Conservation (phyloP, 2,113 vertebrate genomes). For the Felis chaus region DNA sequence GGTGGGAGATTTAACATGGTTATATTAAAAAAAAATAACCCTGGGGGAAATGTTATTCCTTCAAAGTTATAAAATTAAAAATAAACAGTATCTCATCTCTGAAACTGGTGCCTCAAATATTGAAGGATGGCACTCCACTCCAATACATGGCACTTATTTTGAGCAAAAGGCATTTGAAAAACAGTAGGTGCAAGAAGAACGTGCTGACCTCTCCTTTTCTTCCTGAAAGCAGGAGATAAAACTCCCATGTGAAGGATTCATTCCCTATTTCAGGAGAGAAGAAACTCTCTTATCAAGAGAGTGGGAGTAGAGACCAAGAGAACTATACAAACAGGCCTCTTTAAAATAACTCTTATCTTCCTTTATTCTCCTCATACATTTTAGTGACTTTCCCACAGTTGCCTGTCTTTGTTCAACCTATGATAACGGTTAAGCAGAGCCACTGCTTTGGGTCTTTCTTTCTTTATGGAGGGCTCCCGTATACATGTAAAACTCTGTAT, state of each 20-base stretch:
- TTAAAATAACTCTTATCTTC: neutral
- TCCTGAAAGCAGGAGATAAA: neutral
- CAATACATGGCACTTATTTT: neutral
- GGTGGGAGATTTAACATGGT: neutral
- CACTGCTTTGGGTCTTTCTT: neutral
- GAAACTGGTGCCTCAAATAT: neutral
- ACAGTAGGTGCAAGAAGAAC: neutral
- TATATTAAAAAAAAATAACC: neutral
- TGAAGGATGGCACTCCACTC: neutral
- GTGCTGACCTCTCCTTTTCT: neutral
- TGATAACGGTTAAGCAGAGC: neutral
- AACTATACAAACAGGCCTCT: neutral
- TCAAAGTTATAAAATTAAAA: constrained; percentile 42
- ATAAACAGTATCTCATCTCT: neutral
- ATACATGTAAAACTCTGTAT: neutral
- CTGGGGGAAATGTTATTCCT: neutral
- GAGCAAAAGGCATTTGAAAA: neutral
- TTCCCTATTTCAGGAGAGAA: neutral
- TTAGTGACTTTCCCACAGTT: neutral
- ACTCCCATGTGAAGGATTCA: neutral
- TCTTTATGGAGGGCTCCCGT: neutral
- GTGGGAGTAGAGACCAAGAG: neutral
- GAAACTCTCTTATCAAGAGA: neutral
- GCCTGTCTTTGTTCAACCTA: neutral
- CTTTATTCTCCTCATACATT: neutral